Conservation (phyloP, 2,797 vertebrate species). For the Oophaga sylvatica region DNA sequence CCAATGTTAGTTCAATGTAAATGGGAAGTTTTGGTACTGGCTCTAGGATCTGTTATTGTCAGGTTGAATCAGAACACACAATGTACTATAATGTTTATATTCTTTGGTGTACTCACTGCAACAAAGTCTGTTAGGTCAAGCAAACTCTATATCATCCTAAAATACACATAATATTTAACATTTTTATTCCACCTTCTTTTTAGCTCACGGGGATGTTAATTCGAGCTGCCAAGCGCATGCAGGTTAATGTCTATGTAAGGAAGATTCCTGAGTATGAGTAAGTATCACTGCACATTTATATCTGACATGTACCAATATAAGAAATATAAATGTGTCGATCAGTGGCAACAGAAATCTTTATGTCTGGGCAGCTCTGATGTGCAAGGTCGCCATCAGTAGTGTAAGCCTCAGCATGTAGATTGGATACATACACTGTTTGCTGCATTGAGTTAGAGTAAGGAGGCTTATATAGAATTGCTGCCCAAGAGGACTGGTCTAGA, state of each 20-base stretch:
- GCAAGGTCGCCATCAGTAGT: too few species aligned
- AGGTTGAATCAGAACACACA: too few species aligned
- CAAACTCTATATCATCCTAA: too few species aligned
- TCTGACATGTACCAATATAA: not conserved
- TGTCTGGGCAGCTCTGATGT: too few species aligned
- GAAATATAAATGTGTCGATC: not conserved
- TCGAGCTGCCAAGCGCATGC: constrained; percentile 86
- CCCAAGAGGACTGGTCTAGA: not conserved
- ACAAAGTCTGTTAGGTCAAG: too few species aligned
- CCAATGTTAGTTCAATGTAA: too few species aligned
- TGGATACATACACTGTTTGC: not conserved
- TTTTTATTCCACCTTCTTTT: constrained; percentile 48
- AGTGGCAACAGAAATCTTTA: too few species aligned
- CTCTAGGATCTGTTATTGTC: too few species aligned
- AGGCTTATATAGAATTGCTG: not conserved
- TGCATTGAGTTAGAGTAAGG: not conserved
- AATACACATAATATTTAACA: too few species aligned
- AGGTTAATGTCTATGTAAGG: constrained; percentile 85
- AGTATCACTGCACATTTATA: constrained; percentile 60
- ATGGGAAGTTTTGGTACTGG: too few species aligned
- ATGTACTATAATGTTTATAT: too few species aligned
- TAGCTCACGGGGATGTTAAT: constrained; percentile 90
- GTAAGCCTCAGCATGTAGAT: not conserved
- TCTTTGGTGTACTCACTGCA: too few species aligned
- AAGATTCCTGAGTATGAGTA: constrained; percentile 83